Evolutionary conservation across 2,113 vertebrate species (phyloP).

Genomic region (Cichladusa arquata): DNA sequence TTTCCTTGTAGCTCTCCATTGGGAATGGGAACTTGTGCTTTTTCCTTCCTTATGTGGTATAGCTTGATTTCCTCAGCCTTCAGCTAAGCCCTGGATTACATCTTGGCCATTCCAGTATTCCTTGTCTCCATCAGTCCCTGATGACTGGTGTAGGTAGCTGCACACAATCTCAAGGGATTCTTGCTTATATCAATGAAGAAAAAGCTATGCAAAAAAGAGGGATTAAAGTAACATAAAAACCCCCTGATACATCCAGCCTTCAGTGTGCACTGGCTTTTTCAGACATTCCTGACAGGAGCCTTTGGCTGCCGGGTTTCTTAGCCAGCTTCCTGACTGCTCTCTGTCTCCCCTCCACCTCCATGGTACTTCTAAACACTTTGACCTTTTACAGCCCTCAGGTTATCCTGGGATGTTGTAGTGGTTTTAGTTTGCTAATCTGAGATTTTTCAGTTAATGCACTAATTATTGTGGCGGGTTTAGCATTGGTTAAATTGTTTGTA

Average conservation of each 20-base stretch:
- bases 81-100: background rate
- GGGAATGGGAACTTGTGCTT: background rate
- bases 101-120: background rate
- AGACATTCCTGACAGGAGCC: background rate
- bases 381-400: background rate
- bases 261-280: background rate
- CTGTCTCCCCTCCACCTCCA: background rate
- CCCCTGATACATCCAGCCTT: background rate
- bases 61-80: background rate
- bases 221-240: background rate
- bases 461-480: too few species aligned
- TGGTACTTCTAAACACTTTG: background rate
- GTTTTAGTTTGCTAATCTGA: too few species aligned
- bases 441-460: too few species aligned
- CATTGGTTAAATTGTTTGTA: too few species aligned
- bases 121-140: background rate
- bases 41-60: background rate
- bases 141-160: background rate
- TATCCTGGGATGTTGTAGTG: background rate
- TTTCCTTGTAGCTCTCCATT: background rate
- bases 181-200: background rate
- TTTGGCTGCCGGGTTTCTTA: background rate
- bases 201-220: background rate
- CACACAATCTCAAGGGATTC: background rate
- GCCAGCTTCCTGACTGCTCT: background rate